Base-by-base conservation (phyloP, 2,888 invertebrate genomes). In the Conistra vaccinii region DNA sequence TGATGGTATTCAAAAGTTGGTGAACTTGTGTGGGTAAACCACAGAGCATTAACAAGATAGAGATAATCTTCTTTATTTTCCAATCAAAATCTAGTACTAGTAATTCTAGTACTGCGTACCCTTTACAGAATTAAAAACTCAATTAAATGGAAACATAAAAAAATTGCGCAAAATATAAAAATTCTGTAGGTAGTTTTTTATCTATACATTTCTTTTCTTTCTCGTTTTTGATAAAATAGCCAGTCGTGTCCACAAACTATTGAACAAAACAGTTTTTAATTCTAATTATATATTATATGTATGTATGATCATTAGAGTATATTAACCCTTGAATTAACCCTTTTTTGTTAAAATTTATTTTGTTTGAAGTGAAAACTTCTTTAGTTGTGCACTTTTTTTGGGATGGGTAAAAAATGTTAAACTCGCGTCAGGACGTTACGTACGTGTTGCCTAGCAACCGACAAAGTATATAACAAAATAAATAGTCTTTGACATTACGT, bases 1-100 rank as follows among this genome's bases (percentile, higher is more conserved):
- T 76, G 69, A 84, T 87, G 87, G 87, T 89, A 91, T 92, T 92
- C 89, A 90, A 90, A 91, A 92, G 90, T 85, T 92, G 84, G 83
- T 82, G 79, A 90, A 91, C 88, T 91, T 89, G 90, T 90, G 92
- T 90, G 90, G 90, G 91, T 90, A 87, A 85, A 85, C 88, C 62
- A 69, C 9, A 65, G 63, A 72, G 5, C 20, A 45, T 3, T 26
- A 23, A 23, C 39, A 23, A 32, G 9, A 35, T 57, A 57, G 32
- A 51, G 7, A 10, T n/a, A 4, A n/a, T 32, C 5, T 51, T 12
- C 10, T 32, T n/a, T 66, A n/a, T n/a, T 66, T n/a, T 32, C 6
- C n/a, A 9, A n/a, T n/a, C 10, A 66, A 32, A 48, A 48, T 65
- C 29, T 23, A 5, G 35, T 35, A 35, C 35, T 35, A n/a, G n/a